Conservation (phyloP, 2,797 vertebrate genomes). For the Limosa lapponica region DNA sequence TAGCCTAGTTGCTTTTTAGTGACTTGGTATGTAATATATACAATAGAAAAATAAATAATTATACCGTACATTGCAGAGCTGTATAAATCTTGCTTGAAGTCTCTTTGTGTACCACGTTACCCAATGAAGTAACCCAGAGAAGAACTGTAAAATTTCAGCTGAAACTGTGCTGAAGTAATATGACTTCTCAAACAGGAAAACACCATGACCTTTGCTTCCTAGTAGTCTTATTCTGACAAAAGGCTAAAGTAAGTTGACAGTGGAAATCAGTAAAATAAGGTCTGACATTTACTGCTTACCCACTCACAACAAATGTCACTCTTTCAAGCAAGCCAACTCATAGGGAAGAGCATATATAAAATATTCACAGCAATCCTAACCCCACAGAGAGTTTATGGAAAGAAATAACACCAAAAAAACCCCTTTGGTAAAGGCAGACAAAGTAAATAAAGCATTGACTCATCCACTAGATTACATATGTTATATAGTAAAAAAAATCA, state of each 20-base stretch:
- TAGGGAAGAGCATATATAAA: neutral
- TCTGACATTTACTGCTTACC: neutral
- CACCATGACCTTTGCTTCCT: neutral
- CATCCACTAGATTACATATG: fast-evolving
- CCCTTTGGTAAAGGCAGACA: neutral
- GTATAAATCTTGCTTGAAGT: neutral
- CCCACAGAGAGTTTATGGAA: neutral
- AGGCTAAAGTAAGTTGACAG: neutral
- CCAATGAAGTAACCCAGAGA: neutral
- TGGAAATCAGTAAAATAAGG: neutral
- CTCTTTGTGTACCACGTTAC: neutral
- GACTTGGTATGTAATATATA: neutral
- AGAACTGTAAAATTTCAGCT: neutral
- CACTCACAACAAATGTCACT: neutral
- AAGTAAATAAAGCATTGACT: neutral
- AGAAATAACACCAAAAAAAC: neutral
- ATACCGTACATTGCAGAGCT: neutral
- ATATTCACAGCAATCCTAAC: neutral
- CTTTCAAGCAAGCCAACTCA: neutral
- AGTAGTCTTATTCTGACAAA: neutral
- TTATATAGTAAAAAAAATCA: neutral
- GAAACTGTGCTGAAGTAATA: neutral
- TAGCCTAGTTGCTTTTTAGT: neutral
- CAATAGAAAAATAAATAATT: neutral
- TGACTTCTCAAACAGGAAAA: neutral